Percentiles rank a stretch among this genome's conserved stretches.
Evolutionary conservation across 2,797 vertebrate species (phyloP).

Genomic region (Neostethus bicornis): DNA sequence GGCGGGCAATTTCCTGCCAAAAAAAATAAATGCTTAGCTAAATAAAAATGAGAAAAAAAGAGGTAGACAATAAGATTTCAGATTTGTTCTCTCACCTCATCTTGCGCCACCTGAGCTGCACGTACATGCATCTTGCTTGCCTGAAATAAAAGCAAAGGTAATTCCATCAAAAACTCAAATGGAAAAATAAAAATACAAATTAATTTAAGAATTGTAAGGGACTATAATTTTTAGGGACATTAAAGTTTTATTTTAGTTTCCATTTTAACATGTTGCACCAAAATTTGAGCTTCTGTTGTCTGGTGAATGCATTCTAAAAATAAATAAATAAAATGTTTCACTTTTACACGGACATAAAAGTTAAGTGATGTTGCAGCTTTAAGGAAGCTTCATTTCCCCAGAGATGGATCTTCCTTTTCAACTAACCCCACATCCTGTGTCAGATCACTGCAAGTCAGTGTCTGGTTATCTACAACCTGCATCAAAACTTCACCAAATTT

Average conservation of each 20-base stretch:
- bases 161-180: too few species aligned
- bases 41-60: background rate
- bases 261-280: background rate
- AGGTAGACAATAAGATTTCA: slow-evolving; percentile 14
- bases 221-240: too few species aligned
- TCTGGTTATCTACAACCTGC: background rate
- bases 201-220: too few species aligned
- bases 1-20: slow-evolving; percentile 91
- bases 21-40: background rate
- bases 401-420: background rate
- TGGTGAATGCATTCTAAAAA: background rate
- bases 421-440: background rate
- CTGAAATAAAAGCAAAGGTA: too few species aligned
- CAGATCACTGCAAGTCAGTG: background rate
- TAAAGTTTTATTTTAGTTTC: too few species aligned
- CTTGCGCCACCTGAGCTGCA: slow-evolving; percentile 93
- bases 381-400: background rate
- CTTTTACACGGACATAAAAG: background rate
- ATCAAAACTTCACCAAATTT: too few species aligned
- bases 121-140: slow-evolving; percentile 84
- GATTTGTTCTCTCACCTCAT: slow-evolving; percentile 84
- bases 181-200: slow-evolving; percentile 25
- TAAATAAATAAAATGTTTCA: background rate
- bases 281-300: background rate
- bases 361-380: background rate